Conservation (phyloP, 2,888 invertebrate species). For the Scaptomyza caliginosa region DNA sequence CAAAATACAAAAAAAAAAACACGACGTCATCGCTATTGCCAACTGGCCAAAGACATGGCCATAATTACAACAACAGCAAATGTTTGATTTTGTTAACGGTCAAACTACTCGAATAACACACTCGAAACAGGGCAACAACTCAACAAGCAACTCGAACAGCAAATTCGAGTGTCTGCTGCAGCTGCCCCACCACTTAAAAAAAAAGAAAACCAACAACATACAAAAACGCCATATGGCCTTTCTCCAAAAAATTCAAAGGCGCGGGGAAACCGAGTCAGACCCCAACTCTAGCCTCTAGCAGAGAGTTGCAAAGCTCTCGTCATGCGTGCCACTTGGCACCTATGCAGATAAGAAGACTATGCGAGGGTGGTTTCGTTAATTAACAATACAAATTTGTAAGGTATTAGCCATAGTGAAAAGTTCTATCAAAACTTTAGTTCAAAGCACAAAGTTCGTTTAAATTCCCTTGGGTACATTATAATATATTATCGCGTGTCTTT, state of each 20-base stretch:
- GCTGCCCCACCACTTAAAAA: constrained; percentile 33
- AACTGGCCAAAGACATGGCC: constrained; percentile 26
- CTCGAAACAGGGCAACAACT: constrained; percentile 46
- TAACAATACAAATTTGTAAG: too few species aligned
- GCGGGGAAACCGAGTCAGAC: background rate
- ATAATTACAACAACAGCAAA: background rate
- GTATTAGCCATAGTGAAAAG: too few species aligned
- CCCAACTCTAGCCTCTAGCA: constrained; percentile 18
- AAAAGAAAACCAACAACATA: too few species aligned
- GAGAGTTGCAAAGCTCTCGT: constrained; percentile 68
- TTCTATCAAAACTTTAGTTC: too few species aligned
- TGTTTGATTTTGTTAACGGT: constrained; percentile 41
- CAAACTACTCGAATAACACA: constrained; percentile 46
- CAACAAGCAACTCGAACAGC: constrained; percentile 39
- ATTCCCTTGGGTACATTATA: background rate
- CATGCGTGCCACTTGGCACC: constrained; percentile 80
- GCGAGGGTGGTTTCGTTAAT: constrained; percentile 27
- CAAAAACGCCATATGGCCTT: constrained; percentile 70
- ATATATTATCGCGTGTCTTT: too few species aligned
- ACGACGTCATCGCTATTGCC: constrained; percentile 61
- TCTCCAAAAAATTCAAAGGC: constrained; percentile 71
- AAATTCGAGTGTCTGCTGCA: constrained; percentile 49
- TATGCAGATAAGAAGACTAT: constrained; percentile 52
- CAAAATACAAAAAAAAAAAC: constrained; percentile 59
- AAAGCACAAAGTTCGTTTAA: too few species aligned